These are phyloP conservation scores for Perizoma affinitatum DNA, from an alignment of 2,888 invertebrate genomes.

Conservation along the genomic window DNA sequence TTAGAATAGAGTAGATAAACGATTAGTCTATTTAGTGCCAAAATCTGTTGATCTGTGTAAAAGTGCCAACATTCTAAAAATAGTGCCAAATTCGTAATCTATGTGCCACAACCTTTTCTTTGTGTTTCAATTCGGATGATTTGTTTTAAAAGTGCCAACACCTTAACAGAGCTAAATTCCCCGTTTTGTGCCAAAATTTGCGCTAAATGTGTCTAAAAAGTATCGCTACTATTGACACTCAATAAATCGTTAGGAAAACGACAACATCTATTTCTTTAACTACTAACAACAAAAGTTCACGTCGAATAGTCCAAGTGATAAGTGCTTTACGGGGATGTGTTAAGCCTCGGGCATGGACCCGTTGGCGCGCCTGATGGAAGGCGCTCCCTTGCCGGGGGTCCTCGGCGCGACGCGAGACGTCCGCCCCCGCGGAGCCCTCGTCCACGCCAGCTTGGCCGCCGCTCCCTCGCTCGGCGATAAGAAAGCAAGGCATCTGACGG, in stretches of 20 bases:
- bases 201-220: too few relatives aligned
- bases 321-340: slow-evolving; percentile 32
- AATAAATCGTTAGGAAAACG: too few relatives aligned
- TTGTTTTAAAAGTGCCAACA: background rate
- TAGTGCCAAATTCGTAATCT: background rate
- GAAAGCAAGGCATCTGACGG: slow-evolving; percentile 92
- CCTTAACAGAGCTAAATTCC: too few relatives aligned
- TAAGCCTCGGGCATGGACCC: slow-evolving; percentile 87
- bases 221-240: too few relatives aligned
- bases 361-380: slow-evolving; percentile 91
- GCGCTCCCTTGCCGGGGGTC: slow-evolving; percentile 86
- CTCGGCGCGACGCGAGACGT: slow-evolving; percentile 82
- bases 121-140: background rate
- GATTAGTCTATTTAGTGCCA: background rate
- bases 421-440: slow-evolving; percentile 88
- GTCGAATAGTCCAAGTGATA: background rate
- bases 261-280: too few relatives aligned
- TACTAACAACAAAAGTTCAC: too few relatives aligned
- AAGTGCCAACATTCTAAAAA: background rate
- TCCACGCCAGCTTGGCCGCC: slow-evolving; percentile 90
- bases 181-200: too few relatives aligned
- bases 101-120: too few relatives aligned
- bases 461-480: slow-evolving; percentile 88
- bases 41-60: background rate
- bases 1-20: background rate